A percentile compares a stretch with the other conserved stretches of the same genome.
Conservation (phyloP, 2,113 vertebrate genomes). For the Columbina picui region DNA sequence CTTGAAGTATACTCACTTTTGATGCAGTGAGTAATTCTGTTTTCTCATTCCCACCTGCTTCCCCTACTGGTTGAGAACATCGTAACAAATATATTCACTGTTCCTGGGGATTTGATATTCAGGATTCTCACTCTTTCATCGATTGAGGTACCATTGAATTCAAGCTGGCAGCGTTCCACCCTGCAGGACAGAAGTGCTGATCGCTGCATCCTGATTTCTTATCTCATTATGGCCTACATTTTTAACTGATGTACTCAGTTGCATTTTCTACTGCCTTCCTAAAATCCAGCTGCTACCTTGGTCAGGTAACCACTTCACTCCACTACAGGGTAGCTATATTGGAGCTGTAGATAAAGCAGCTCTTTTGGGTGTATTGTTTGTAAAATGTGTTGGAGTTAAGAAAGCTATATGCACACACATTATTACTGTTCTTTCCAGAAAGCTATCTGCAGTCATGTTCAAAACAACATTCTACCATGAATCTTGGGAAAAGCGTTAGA, state of each 20-base stretch:
- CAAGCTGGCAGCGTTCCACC: constrained; percentile 38
- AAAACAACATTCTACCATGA: background rate
- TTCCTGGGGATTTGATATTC: constrained; percentile 23
- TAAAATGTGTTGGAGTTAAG: background rate
- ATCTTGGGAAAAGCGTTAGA: background rate
- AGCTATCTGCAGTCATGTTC: background rate
- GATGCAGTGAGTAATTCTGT: constrained; percentile 13
- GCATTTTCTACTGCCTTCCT: background rate
- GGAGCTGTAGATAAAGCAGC: background rate
- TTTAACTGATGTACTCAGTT: background rate
- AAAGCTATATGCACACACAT: background rate
- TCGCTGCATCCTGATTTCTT: constrained; percentile 27
- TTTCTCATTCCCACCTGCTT: constrained; percentile 44
- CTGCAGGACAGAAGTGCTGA: constrained; percentile 43
- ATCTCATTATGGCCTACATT: constrained; percentile 9
- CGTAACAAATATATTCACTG: background rate
- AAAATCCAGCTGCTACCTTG: background rate
- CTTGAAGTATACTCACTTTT: constrained; percentile 2
- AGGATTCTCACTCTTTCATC: constrained; percentile 38
- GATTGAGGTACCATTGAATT: constrained; percentile 40
- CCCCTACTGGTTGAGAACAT: constrained; percentile 22
- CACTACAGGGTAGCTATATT: background rate
- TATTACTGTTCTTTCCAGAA: background rate
- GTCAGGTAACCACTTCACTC: background rate
- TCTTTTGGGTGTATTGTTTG: background rate